A percentile compares a stretch with the other conserved stretches of the same genome.
Evolutionary conservation across 2,113 vertebrate species (phyloP).

Genomic region (Mus spicilegus): DNA sequence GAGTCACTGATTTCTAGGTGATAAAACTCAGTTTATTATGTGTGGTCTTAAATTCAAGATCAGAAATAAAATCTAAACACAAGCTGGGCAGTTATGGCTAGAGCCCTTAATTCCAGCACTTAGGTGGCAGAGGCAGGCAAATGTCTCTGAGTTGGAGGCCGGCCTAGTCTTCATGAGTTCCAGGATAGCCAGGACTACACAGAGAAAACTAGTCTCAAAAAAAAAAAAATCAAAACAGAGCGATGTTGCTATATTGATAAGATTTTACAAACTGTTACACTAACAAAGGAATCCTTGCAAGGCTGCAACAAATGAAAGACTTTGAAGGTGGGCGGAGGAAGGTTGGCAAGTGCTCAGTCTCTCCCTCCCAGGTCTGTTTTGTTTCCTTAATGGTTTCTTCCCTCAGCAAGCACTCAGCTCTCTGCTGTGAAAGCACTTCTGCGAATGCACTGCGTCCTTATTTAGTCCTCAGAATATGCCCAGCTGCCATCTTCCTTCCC

Average conservation of each 20-base stretch:
- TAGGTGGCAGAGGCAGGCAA: neutral
- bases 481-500: neutral
- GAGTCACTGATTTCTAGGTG: conserved; percentile 7
- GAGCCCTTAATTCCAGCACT: neutral
- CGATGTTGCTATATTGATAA: conserved; percentile 11
- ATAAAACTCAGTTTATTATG: neutral
- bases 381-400: conserved; percentile 32
- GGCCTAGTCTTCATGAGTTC: neutral
- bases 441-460: neutral
- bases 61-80: conserved; percentile 40
- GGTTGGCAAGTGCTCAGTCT: neutral
- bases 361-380: neutral
- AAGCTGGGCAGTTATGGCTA: neutral
- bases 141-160: neutral
- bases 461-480: neutral
- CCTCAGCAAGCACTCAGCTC: neutral
- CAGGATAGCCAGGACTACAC: no score
- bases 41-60: neutral
- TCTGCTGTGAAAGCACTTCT: neutral
- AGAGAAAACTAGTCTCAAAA: no score
- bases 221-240: no score
- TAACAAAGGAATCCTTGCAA: conserved; percentile 53
- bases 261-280: neutral
- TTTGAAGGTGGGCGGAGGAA: neutral
- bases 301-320: neutral